Conservation (phyloP, 1,140 invertebrate species). For the Listronotus bonariensis region DNA sequence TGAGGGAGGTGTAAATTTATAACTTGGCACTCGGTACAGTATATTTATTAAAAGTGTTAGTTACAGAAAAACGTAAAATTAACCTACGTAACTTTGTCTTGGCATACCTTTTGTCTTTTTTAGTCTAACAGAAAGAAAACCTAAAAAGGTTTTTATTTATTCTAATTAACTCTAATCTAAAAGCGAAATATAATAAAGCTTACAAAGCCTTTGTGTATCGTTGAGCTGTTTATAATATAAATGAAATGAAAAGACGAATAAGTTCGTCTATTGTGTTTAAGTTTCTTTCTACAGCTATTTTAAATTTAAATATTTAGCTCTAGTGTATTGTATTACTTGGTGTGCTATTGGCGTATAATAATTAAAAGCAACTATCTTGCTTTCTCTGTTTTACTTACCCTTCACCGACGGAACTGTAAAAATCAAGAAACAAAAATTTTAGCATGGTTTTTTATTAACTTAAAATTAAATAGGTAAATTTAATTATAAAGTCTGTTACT, state of each 20-base stretch:
- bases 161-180: too few relatives aligned
- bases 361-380: not conserved
- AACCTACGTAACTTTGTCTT: too few relatives aligned
- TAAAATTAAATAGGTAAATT: too few relatives aligned
- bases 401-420: constrained; percentile 21
- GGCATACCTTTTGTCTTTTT: too few relatives aligned
- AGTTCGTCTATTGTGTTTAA: not conserved
- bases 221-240: not conserved
- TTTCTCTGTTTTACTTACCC: constrained; percentile 3
- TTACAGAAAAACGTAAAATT: too few relatives aligned
- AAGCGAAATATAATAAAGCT: constrained; percentile 9
- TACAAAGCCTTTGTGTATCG: not conserved
- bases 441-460: not conserved
- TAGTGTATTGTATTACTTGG: not conserved
- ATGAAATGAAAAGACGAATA: constrained; percentile 1
- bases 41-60: too few relatives aligned
- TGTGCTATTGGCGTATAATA: not conserved
- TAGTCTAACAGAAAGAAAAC: too few relatives aligned
- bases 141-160: too few relatives aligned
- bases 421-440: not conserved
- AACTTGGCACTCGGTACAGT: too few relatives aligned
- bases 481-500: too few relatives aligned
- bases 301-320: constrained; percentile 13
- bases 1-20: too few relatives aligned
- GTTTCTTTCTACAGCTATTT: constrained; percentile 8